phyloP scores from a whole-genome alignment of 1,140 invertebrate species.

The Batillaria attramentaria region DNA sequence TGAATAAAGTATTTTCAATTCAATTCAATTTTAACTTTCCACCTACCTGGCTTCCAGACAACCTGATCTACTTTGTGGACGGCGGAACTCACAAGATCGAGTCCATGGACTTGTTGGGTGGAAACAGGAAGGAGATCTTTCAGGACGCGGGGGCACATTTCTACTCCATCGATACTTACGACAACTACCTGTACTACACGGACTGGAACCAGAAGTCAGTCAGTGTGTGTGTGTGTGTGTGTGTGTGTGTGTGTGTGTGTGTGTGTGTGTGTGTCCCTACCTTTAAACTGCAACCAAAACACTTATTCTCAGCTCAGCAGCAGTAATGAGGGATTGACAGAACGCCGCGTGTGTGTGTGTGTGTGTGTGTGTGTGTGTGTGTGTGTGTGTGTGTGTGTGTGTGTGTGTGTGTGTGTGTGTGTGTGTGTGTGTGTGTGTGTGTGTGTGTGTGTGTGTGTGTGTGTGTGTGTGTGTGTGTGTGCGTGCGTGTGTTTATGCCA shows the following conservation, averaged over 20 bases:
- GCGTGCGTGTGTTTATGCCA: not conserved
- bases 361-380: not conserved
- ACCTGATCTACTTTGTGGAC: slow-evolving; percentile 94
- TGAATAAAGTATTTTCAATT: no score
- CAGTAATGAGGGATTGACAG: no score
- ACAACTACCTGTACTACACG: slow-evolving; percentile 63
- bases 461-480: not conserved
- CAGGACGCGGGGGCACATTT: slow-evolving; percentile 77
- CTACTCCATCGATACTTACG: slow-evolving; percentile 81
- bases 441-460: not conserved
- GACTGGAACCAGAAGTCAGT: slow-evolving; percentile 56
- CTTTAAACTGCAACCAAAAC: no score
- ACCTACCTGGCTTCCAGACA: slow-evolving; percentile 75
- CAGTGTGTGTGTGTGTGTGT: not conserved
- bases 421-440: not conserved
- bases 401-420: not conserved
- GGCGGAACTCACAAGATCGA: slow-evolving; percentile 98
- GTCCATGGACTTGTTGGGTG: slow-evolving; percentile 94
- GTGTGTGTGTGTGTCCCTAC: not conserved
- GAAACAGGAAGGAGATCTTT: slow-evolving; percentile 71
- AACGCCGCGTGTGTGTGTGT: not conserved
- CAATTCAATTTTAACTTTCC: no score
- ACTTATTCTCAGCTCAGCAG: no score
- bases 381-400: not conserved
- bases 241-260: not conserved